Evolutionary conservation across 2,113 vertebrate species (phyloP).

Genomic region (Podilymbus podiceps): DNA sequence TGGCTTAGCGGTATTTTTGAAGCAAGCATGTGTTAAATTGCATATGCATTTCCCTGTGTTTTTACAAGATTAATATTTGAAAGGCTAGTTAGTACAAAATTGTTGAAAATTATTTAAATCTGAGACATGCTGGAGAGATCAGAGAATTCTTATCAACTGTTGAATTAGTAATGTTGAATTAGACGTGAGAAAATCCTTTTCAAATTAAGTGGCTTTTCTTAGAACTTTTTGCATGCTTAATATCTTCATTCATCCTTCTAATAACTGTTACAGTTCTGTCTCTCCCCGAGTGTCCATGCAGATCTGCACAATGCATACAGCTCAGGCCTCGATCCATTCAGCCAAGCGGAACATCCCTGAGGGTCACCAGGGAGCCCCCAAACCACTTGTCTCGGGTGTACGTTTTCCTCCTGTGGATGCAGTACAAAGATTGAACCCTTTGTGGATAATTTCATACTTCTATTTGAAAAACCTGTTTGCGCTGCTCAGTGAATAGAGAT

Average conservation of each 20-base stretch:
- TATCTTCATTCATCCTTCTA: conserved; percentile 3
- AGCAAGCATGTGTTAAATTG: neutral
- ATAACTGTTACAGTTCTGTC: neutral
- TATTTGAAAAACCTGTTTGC: neutral
- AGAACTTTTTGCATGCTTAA: neutral
- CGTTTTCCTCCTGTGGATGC: neutral
- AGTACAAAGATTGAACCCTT: neutral
- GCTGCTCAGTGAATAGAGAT: neutral
- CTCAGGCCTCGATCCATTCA: neutral
- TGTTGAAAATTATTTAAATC: conserved; percentile 46
- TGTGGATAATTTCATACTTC: neutral
- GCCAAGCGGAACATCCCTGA: neutral
- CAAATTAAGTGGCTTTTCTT: conserved; percentile 23
- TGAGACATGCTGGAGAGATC: conserved; percentile 11
- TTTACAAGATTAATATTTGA: conserved; percentile 39
- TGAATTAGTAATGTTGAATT: conserved; percentile 41
- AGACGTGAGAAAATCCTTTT: conserved; percentile 24
- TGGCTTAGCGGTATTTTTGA: neutral
- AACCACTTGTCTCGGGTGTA: neutral
- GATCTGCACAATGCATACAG: neutral
- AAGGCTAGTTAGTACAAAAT: conserved; percentile 27
- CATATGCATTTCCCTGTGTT: neutral
- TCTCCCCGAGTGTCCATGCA: neutral
- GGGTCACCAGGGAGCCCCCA: neutral
- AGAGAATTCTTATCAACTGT: conserved; percentile 10